These are phyloP conservation scores for Rhinichthys osculus DNA, from an alignment of 2,797 vertebrate genomes.

Conservation along the genomic window DNA sequence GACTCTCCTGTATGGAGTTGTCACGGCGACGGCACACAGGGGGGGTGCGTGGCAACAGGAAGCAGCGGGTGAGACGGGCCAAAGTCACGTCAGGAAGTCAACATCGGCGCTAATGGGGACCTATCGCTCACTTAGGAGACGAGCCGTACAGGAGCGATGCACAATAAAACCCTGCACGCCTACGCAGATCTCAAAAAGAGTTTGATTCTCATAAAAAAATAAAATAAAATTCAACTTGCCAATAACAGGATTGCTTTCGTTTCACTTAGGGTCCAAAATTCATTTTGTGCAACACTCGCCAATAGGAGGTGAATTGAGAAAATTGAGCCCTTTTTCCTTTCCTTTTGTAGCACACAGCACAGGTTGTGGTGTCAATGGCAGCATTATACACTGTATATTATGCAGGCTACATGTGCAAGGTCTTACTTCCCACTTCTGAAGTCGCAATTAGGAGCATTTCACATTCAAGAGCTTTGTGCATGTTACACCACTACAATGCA, in stretches of 20 bases:
- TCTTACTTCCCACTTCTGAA: not conserved
- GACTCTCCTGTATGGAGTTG: conserved; percentile 57
- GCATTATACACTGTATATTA: not conserved
- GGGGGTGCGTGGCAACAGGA: conserved; percentile 51
- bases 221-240: not conserved
- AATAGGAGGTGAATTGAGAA: not conserved
- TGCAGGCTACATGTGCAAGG: not conserved
- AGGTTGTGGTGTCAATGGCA: not conserved
- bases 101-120: conserved; percentile 41
- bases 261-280: not conserved
- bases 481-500: too few species aligned
- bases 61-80: conserved; percentile 48
- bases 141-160: conserved; percentile 8
- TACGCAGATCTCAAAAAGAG: not conserved
- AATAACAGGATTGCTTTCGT: not conserved
- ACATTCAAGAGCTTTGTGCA: conserved; percentile 4
- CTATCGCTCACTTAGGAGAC: conserved; percentile 9
- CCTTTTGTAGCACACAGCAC: not conserved
- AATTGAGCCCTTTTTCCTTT: not conserved
- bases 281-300: not conserved
- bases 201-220: not conserved
- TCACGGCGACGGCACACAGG: conserved; percentile 35
- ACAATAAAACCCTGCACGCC: conserved; percentile 30
- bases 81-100: conserved; percentile 47
- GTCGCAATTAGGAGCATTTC: not conserved